Base-by-base conservation (phyloP, 2,888 invertebrate genomes). In the Embidobia sp. region DNA sequence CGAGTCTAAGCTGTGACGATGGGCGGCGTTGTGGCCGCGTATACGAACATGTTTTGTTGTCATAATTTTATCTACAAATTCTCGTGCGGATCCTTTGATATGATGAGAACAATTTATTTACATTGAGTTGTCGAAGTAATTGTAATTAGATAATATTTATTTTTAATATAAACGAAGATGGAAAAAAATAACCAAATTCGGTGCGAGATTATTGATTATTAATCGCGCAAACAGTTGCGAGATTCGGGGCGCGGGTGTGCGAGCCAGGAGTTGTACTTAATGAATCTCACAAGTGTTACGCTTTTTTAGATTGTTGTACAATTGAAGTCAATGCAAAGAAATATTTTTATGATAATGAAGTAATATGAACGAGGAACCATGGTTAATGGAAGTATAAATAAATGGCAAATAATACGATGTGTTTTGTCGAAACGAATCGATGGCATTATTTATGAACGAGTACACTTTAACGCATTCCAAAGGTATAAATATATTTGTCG, bases 41-140 rank as follows among this genome's bases (percentile, higher is more conserved):
- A 67, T 57, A 77, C 73, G 69, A 73, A 26, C 63, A 69, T 77
- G 73, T 77, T 77, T 77, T 77, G 77, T 77, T 77, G 70, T 72
- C 77, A 77, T 72, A 64, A 72, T 77, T 77, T 77, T 77, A 77
- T 77, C 72, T 72, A 64, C 37, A 72, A 77, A 77, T 70, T 64
- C 63, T 67, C 63, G 29, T 63, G 40, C 37, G 70, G 13, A 70
- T 53, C 46, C 27, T 33, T 61, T 53, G 22, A 61, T 31, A 35
- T 22, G 33, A 48, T 19, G 35, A 59, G 63, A 48, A 55, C 44
- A 46, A 46, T 55, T 64, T 72, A 72, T 72, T 72, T 63, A 72
- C 63, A 51, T 55, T 72, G 66, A 66, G 57, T 73, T 73, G n/a
- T 55, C 16, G 42, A 73, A 64, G 33, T 64, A 44, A 59, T 66